Evolutionary conservation across 2,888 invertebrate species (phyloP).

Genomic region (Arge pagana): DNA sequence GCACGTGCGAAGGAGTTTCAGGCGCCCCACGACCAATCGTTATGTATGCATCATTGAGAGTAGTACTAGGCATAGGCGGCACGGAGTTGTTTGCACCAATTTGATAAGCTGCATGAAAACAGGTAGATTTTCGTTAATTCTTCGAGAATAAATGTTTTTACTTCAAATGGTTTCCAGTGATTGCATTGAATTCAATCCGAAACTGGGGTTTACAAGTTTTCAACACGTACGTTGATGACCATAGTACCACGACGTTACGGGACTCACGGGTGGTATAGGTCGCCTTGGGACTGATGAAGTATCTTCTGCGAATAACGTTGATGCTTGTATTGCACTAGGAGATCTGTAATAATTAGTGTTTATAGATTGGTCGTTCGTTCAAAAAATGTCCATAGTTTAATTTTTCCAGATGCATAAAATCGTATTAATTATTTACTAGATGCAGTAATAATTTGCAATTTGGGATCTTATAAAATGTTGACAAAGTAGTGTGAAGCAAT

Average conservation of each 20-base stretch:
- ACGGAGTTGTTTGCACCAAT: conserved; percentile 46
- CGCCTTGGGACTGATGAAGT: conserved; percentile 52
- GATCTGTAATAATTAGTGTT: conserved; percentile 41
- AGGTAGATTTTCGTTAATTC: not conserved
- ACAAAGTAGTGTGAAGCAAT: not conserved
- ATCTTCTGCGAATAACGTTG: conserved; percentile 51
- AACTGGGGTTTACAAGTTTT: no score
- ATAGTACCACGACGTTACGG: conserved; percentile 61
- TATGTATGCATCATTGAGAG: conserved; percentile 60
- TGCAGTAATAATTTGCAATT: no score
- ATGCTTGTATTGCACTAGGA: conserved; percentile 43
- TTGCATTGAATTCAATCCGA: no score
- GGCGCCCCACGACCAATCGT: conserved; percentile 57
- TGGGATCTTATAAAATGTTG: no score
- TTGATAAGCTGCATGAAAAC: conserved; percentile 43
- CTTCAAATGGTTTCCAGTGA: no score
- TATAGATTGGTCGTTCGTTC: not conserved
- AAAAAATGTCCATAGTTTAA: no score
- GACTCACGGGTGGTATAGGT: conserved; percentile 60
- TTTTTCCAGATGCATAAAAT: no score
- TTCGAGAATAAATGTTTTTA: no score
- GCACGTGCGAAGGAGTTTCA: conserved; percentile 49
- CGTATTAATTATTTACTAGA: no score
- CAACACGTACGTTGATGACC: conserved; percentile 50
- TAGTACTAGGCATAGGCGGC: conserved; percentile 46